Base-by-base conservation (phyloP, 1,140 invertebrate species). In the Leptinotarsa texana region DNA sequence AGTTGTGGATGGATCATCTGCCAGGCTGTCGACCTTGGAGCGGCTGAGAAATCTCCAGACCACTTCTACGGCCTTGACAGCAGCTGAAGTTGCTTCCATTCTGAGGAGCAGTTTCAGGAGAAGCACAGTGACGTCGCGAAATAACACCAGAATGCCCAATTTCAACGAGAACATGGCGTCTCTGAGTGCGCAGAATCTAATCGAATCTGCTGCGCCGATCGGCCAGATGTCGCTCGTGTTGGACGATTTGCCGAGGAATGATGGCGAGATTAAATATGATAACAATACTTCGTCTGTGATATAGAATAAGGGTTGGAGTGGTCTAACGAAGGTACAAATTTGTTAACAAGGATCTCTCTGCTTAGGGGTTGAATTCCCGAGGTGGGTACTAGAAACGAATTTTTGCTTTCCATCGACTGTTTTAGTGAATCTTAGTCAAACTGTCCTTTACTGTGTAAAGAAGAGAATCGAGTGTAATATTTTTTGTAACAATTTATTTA, bases 191-290 rank as follows among this genome's bases (percentile, higher is more conserved):
- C 88, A 90, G 74, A 88, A 88, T 81, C 84, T 90, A 57, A 88
- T 90, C n/a, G 88, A 89, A 76, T 87, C 88, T 13, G 89, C 87
- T 5, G 88, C 87, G 18, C 89, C 89, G 0, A 90, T 90, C 61
- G 87, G 87, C 68, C 85, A 88, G 77, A 89, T 89, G 72, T 88
- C 87, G 5, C 78, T 87, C 69, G 84, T 87, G 67, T 77, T 87
- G 47, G 77, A 81, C n/a, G 72, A 75, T 66, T 77, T 80, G 69
- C 71, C 76, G 17, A 33, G 49, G 6, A 70, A 57, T 5, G 74
- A 74, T 5, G 42, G 74, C n/a, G 77, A 79, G 3, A 65, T 70
- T 21, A 75, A 75, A 63, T 61, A 15, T 33, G 27, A 47, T 48
- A 67, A 74, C 67, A 61, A 68, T 72, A 69, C 49, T 21, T 21